Percentiles rank a stretch among this genome's conserved stretches.
Conservation (phyloP, 2,888 invertebrate species). For the Coelogynopora nodosa region DNA sequence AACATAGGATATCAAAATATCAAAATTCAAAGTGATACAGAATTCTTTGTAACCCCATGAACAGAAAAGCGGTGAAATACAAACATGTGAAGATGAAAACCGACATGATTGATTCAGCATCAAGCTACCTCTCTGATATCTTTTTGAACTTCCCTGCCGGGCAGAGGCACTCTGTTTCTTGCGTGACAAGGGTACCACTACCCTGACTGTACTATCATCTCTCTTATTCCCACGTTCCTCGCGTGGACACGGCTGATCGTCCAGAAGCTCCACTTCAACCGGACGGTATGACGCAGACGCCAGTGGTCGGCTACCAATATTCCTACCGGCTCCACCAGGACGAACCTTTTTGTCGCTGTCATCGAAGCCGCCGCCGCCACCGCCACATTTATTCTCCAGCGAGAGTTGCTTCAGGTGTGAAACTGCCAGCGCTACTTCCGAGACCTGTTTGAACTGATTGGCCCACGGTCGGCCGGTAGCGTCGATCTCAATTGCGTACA, state of each 20-base stretch:
- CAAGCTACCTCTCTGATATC: too few species aligned
- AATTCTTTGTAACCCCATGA: too few species aligned
- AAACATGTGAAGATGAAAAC: too few species aligned
- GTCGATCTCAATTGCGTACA: conserved; percentile 22
- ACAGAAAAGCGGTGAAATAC: too few species aligned
- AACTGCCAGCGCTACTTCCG: background rate
- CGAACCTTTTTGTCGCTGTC: background rate
- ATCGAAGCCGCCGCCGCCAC: background rate
- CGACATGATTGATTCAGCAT: too few species aligned
- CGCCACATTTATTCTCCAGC: too few species aligned
- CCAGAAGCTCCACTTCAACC: background rate
- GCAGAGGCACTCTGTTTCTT: too few species aligned
- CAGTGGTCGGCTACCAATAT: background rate
- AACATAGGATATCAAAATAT: too few species aligned
- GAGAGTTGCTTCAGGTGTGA: background rate
- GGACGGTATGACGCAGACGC: background rate
- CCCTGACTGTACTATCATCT: background rate
- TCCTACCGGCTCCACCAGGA: background rate
- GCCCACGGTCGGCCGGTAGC: conserved; percentile 37
- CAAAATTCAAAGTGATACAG: too few species aligned
- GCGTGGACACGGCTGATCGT: background rate
- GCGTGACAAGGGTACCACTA: too few species aligned
- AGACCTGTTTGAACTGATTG: background rate
- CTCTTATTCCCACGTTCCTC: background rate
- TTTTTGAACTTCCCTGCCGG: too few species aligned